phyloP scores from a whole-genome alignment of 2,888 invertebrate genomes.

The Steromphala cineraria region DNA sequence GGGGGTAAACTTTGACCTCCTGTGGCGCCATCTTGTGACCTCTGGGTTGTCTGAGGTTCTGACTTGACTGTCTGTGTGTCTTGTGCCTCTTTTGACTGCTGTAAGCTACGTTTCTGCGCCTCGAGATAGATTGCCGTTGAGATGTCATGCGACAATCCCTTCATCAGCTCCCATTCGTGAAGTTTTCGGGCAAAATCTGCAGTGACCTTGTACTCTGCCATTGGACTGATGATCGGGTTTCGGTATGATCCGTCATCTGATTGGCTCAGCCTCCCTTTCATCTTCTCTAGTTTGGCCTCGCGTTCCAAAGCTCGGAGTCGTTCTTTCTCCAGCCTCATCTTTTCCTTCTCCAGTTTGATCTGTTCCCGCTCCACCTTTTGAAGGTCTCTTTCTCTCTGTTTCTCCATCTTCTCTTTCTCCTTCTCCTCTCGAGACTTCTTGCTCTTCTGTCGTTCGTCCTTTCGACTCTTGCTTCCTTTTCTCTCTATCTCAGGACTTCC shows the following conservation, averaged over 20 bases:
- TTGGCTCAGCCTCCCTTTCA: conserved; percentile 79
- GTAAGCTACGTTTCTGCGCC: conserved; percentile 50
- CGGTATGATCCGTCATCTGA: conserved; percentile 82
- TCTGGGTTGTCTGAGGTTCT: conserved; percentile 37
- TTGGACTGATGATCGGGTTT: conserved; percentile 82
- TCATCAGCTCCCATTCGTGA: conserved; percentile 85
- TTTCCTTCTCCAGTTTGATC: conserved; percentile 78
- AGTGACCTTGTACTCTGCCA: conserved; percentile 80
- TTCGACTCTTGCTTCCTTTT: conserved; percentile 43
- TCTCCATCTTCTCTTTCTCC: conserved; percentile 55
- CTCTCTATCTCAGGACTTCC: conserved; percentile 54
- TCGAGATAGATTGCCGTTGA: conserved; percentile 58
- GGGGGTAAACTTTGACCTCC: background rate
- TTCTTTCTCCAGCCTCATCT: conserved; percentile 80
- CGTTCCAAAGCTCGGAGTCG: conserved; percentile 81
- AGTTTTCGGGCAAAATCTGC: conserved; percentile 91
- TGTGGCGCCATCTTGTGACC: conserved; percentile 33
- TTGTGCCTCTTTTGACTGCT: conserved; percentile 24
- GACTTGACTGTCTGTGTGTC: conserved; percentile 24
- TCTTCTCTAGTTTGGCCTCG: conserved; percentile 81
- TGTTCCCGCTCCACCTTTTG: conserved; percentile 61
- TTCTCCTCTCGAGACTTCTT: conserved; percentile 59
- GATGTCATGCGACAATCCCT: conserved; percentile 48
- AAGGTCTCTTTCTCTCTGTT: conserved; percentile 58
- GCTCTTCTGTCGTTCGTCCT: conserved; percentile 53